Evolutionary conservation across 2,797 vertebrate species (phyloP), one percentile per base, ranked within the genome.

Genomic region (Allenopithecus nigroviridis): DNA sequence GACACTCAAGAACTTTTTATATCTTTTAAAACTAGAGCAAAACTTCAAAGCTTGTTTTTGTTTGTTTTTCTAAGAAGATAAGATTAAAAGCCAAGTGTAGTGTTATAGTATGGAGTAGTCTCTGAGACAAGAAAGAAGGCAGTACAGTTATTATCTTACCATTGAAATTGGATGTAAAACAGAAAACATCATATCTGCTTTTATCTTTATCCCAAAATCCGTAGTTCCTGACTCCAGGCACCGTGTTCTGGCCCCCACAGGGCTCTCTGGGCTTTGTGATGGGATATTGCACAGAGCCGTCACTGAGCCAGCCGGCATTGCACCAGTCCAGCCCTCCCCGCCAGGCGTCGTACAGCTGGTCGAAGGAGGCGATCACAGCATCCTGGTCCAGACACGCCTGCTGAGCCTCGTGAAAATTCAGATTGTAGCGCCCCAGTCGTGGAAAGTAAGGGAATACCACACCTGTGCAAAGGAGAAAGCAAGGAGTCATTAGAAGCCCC

Each of bases 261-360:
- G 99, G 99, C 89, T 98, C 99, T 95, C 99, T 99, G 81, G 99
- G 99, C 76, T 99, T 99, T 91, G 98, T 99, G 98, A 99, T 99
- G 41, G 99, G 99, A 95, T 99, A 99, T 94, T 99, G 99, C 92
- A 99, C 99, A 0, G 99, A 99, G 64, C 99, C 99, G 0, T 99
- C 99, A 0, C 94, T 99, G 95, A 99, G 99, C 99, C 99, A 99
- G 96, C 99, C 99, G 0, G 99, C 99, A 0, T 99, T 99, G 98
- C 99, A 99, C 99, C 99, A 99, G 98, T 99, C 99, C 97, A 99
- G 98, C n/a, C 99, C 99, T 0, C 57, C 97, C 86, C 98, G 98
- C 99, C 99, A 99, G 92, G 99, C 99, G 0, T 99, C 98, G 0
- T 98, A 99, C 55, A 99, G 98, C 98, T 99, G 99, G 48, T 99